Percentiles rank a stretch among this genome's conserved stretches.
These are phyloP conservation scores for Battus philenor DNA, from an alignment of 1,140 invertebrate species.

Conservation along the genomic window DNA sequence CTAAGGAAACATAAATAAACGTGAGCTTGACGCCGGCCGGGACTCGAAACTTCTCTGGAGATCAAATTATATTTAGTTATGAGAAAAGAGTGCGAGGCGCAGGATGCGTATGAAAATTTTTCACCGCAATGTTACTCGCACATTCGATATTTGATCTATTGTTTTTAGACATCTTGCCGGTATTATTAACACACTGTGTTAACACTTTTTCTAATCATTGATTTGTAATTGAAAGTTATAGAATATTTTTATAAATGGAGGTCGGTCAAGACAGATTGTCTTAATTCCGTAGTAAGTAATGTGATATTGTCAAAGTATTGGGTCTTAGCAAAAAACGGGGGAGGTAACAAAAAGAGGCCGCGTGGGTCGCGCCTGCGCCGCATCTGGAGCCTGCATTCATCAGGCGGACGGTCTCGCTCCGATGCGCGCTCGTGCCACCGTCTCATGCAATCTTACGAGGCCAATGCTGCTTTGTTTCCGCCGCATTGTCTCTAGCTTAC, in stretches of 20 bases:
- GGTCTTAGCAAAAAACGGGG: conserved; percentile 48
- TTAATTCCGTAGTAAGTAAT: conserved; percentile 18
- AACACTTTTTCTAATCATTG: too few species aligned
- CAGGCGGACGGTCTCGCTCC: conserved; percentile 61
- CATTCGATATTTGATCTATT: too few species aligned
- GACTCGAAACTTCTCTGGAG: conserved; percentile 30
- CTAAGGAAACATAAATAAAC: conserved; percentile 72
- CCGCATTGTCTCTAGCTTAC: conserved; percentile 23
- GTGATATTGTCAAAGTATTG: conserved; percentile 43
- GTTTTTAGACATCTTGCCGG: too few species aligned
- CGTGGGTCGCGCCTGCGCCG: conserved; percentile 61
- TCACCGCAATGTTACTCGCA: too few species aligned
- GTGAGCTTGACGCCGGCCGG: conserved; percentile 35
- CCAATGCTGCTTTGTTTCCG: conserved; percentile 20
- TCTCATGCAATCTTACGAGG: neutral
- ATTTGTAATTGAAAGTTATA: too few species aligned
- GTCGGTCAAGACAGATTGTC: too few species aligned
- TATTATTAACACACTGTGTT: too few species aligned
- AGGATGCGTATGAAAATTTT: too few species aligned
- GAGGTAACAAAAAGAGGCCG: conserved; percentile 51
- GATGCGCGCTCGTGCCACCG: conserved; percentile 35
- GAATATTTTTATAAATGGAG: too few species aligned
- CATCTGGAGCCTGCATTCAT: conserved; percentile 71
- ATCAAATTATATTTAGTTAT: conserved; percentile 44
- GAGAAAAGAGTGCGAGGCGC: conserved; percentile 18